phyloP scores from a whole-genome alignment of 2,888 invertebrate species.

The Tricholauxania praeusta region DNA sequence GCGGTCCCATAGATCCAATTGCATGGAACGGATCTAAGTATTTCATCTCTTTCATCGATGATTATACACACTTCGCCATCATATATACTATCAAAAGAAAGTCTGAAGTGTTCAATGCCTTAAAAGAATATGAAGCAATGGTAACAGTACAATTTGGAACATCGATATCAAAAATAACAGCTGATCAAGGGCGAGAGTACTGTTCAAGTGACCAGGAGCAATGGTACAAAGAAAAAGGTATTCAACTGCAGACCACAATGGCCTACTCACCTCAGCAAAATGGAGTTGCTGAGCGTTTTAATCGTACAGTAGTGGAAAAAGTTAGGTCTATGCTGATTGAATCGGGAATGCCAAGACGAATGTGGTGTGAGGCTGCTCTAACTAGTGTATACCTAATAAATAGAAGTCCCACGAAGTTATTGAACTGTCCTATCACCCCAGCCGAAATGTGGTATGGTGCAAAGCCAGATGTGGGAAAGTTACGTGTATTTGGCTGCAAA shows the following conservation, averaged over 20 bases:
- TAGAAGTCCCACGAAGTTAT: conserved; percentile 29
- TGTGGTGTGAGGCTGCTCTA: conserved; percentile 38
- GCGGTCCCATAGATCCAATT: too few species aligned
- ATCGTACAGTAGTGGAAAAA: too few species aligned
- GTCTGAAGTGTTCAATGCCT: conserved; percentile 33
- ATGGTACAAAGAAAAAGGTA: too few species aligned
- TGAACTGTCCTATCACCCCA: conserved; percentile 29
- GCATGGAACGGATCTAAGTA: conserved; percentile 51
- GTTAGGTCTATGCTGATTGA: too few species aligned
- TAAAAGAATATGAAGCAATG: conserved; percentile 28
- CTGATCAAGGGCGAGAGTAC: too few species aligned
- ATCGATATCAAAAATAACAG: conserved; percentile 21
- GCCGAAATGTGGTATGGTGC: conserved; percentile 35
- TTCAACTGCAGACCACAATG: too few species aligned
- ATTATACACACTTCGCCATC: too few species aligned
- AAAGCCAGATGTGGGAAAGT: conserved; percentile 41
- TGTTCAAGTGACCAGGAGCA: too few species aligned
- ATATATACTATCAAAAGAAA: conserved; percentile 37
- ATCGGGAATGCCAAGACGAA: too few species aligned
- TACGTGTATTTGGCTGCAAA: conserved; percentile 45
- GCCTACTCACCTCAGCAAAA: too few species aligned
- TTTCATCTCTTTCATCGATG: conserved; percentile 51
- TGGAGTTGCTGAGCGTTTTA: too few species aligned
- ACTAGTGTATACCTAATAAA: conserved; percentile 35
- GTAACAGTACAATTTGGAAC: neutral